Conservation (phyloP, 2,888 invertebrate species). For the Spilosoma lubricipeda region DNA sequence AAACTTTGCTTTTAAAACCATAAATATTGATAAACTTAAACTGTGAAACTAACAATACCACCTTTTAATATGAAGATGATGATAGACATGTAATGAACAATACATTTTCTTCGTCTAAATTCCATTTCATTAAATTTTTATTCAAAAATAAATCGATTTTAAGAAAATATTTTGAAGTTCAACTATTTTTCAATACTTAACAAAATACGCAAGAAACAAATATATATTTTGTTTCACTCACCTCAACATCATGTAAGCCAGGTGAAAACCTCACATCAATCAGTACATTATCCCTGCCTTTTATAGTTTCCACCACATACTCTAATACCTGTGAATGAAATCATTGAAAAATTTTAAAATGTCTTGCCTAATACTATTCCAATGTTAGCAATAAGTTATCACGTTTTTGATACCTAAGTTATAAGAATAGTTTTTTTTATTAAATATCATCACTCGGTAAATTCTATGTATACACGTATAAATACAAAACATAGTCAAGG, state of each 20-base stretch:
- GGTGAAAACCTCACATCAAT: conserved; percentile 33
- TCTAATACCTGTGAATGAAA: conserved; percentile 56
- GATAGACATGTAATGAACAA: not conserved
- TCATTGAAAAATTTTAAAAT: not conserved
- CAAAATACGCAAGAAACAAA: no score
- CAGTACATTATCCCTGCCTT: conserved; percentile 47
- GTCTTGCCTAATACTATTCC: not conserved
- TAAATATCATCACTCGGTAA: not conserved
- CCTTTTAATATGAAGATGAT: not conserved
- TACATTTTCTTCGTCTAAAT: not conserved
- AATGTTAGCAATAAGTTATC: not conserved
- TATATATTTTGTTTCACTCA: conserved; percentile 43
- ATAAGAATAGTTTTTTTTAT: not conserved
- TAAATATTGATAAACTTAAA: not conserved
- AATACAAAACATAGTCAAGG: not conserved
- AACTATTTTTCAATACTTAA: not conserved
- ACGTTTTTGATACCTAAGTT: not conserved
- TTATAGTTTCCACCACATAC: conserved; percentile 56
- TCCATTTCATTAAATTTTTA: not conserved
- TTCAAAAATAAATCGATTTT: not conserved
- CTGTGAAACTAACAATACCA: not conserved
- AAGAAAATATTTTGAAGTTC: not conserved
- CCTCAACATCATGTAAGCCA: conserved; percentile 49
- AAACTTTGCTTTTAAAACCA: not conserved
- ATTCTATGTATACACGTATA: not conserved